Base-by-base conservation (phyloP, 2,113 vertebrate genomes). In the Poeciliopsis prolifica region DNA sequence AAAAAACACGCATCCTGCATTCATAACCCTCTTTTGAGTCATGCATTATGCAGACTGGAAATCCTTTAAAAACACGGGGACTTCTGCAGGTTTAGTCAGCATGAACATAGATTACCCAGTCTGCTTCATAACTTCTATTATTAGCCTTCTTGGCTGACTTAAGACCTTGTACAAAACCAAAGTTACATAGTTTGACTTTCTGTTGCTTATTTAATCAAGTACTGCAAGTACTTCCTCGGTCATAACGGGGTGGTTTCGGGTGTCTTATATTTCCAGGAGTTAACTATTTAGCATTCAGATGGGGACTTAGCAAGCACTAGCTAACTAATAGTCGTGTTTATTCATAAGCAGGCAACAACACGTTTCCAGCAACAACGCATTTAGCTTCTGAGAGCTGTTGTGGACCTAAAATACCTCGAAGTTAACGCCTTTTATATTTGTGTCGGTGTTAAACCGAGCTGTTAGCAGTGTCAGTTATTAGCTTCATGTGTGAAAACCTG, bases 121-220 rank as follows among this genome's bases (percentile, higher is more conserved):
- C 54, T 37, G 22, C 78, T 74, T 37, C 48, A 42, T 19, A 67
- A 35, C 40, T 26, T 60, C 44, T 48, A 48, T 75, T 83, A 82
- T 78, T 70, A 86, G 86, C 85, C 24, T n/a, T 48, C 30, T 64
- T 64, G 12, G 29, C 9, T 19, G 5, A 64, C 15, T 33, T 10
- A 22, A 33, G 17, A 4, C 35, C 10, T 37, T 17, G 3, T 58
- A 24, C 5, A 33, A 26, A 1, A 1, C 51, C 24, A 51, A 54
- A 54, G 48, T 54, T 19, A 58, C 51, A 58, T 9, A n/a, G 51
- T 58, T 58, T n/a, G 51, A 58, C 7, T 11, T 58, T 58, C 51
- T 58, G 10, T 58, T n/a, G 51, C 51, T 58, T 11, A 58, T n/a
- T n/a, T 58, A 48, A 48, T 48, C 44, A 48, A 48, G 19, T 19